Conservation (phyloP, 2,888 invertebrate species). For the Helobdella robusta region DNA sequence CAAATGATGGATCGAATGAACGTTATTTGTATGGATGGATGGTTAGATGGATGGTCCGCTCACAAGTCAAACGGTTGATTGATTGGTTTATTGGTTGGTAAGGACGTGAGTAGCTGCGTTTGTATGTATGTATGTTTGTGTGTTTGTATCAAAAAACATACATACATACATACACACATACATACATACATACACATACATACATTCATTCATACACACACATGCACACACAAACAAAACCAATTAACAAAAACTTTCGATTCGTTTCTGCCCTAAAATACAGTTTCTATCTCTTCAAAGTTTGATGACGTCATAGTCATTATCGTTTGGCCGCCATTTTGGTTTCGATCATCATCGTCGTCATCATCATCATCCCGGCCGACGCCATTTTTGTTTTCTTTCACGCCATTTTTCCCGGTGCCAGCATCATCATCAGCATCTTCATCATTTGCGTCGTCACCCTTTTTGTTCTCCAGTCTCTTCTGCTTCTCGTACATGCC, state of each 20-base stretch:
- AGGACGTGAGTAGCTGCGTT: neutral
- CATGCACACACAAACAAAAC: no score
- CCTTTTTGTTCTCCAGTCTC: neutral
- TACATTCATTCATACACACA: no score
- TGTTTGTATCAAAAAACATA: neutral
- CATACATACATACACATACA: no score
- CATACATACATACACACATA: no score
- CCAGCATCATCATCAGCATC: neutral
- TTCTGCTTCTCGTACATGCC: no score
- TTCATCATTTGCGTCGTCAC: neutral
- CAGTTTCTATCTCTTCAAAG: no score
- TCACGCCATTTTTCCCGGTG: neutral
- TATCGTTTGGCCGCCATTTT: neutral
- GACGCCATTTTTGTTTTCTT: neutral
- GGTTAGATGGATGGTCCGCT: neutral
- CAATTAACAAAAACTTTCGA: no score
- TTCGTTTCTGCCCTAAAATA: no score
- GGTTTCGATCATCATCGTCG: conserved; percentile 2
- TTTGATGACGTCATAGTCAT: no score
- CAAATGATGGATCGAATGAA: no score
- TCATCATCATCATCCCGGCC: neutral
- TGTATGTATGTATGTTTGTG: neutral
- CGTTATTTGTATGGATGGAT: neutral
- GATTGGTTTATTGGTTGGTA: neutral
- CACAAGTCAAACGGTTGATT: neutral